phyloP scores from a whole-genome alignment of 1,140 invertebrate species.

The Lineus longissimus region DNA sequence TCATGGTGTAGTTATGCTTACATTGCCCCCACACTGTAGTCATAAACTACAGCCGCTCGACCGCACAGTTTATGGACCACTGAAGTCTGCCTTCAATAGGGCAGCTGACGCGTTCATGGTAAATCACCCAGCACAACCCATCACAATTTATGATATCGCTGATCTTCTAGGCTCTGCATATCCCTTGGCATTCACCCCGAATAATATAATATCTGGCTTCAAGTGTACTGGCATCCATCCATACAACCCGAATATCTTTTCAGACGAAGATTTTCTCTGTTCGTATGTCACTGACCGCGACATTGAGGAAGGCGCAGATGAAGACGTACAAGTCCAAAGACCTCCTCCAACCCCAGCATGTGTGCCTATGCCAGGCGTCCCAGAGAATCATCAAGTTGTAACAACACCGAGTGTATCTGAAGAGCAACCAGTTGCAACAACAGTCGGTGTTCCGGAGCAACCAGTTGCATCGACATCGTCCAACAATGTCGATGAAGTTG shows the following conservation, averaged over 20 bases:
- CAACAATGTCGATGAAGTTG: neutral
- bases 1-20: slow-evolving; percentile 23
- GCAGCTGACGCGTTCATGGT: slow-evolving; percentile 10
- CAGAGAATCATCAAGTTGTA: too few species aligned
- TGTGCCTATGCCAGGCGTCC: too few species aligned
- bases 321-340: neutral
- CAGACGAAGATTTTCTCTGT: slow-evolving; percentile 42
- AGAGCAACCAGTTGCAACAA: too few species aligned
- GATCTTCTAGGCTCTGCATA: slow-evolving; percentile 29
- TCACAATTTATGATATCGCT: slow-evolving; percentile 44
- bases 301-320: too few species aligned
- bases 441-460: too few species aligned
- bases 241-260: slow-evolving; percentile 44
- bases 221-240: slow-evolving; percentile 38
- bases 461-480: too few species aligned
- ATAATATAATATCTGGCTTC: slow-evolving; percentile 44
- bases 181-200: slow-evolving; percentile 32
- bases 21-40: slow-evolving; percentile 27
- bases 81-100: slow-evolving; percentile 35
- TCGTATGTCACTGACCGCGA: slow-evolving; percentile 44
- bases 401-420: too few species aligned
- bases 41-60: slow-evolving; percentile 57
- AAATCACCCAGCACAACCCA: slow-evolving; percentile 29
- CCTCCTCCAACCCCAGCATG: neutral
- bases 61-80: slow-evolving; percentile 48